Evolutionary conservation across 2,113 vertebrate species (phyloP), one percentile per base, ranked within the genome.

Genomic region (Paradoxurus hermaphroditus): DNA sequence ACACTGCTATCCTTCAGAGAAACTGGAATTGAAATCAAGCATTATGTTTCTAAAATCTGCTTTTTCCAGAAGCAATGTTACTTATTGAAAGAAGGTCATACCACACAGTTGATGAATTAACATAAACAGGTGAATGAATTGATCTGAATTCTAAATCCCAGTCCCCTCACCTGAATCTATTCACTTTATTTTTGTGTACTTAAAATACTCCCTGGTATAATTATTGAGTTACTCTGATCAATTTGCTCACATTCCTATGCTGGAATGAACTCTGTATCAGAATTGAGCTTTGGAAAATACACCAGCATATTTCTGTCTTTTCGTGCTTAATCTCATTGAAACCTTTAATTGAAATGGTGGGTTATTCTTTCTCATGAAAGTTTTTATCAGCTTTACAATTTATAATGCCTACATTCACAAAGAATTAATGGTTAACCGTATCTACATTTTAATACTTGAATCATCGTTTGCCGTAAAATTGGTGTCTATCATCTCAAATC

Each of bases 401-500:
- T 97, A 95, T 97, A 98, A 90, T 90, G 36, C 56, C 39, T 97
- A 85, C 94, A 95, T 96, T 97, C 92, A 95, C 44, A 79, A 96
- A 94, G 77, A 97, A 97, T 95, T 97, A 97, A 97, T 88, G 49
- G 92, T 97, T 83, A 98, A 97, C 96, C 88, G 96, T 94, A 84
- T 93, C 93, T 97, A 94, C 41, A 97, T 97, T 98, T 97, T 95
- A 87, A 82, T 96, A 92, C 85, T 98, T 98, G 95, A 97, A 97
- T 97, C 92, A 92, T 36, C 59, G 72, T 98, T 98, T 98, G 53
- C 75, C 81, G 94, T 93, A 95, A 95, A 98, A 97, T 97, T 96
- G 93, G 87, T 97, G 70, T 93, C 77, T 95, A 98, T 97, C 95
- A 96, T 97, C 95, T 97, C 98, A 86, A 98, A 97, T 98, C 98